Percentiles rank a stretch among this genome's conserved stretches.
phyloP scores from a whole-genome alignment of 2,888 invertebrate genomes.

The Cheilosia vulpina region DNA sequence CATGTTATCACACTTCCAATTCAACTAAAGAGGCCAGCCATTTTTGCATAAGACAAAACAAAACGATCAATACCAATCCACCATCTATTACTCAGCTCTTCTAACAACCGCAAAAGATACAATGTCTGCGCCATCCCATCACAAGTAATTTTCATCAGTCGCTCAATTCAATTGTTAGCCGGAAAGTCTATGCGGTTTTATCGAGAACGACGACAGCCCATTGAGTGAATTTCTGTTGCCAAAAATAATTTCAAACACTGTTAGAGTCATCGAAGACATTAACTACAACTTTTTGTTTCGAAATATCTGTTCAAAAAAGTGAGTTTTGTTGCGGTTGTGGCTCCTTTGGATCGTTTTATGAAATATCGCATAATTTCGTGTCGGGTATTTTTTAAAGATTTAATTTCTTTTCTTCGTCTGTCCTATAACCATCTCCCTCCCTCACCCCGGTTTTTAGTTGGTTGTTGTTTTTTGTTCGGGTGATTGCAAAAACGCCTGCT shows the following conservation, averaged over 20 bases:
- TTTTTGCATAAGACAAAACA: conserved; percentile 9
- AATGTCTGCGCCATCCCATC: conserved; percentile 11
- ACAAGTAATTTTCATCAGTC: conserved; percentile 51
- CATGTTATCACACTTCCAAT: conserved; percentile 66
- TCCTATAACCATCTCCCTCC: conserved; percentile 33
- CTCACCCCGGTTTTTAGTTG: conserved; percentile 13
- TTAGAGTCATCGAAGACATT: conserved; percentile 13
- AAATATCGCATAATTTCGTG: background rate
- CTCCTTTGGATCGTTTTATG: background rate
- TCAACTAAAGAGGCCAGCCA: conserved; percentile 48
- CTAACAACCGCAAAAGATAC: conserved; percentile 29
- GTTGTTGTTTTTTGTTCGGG: conserved; percentile 39
- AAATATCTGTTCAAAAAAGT: conserved; percentile 28
- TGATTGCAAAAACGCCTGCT: conserved; percentile 70
- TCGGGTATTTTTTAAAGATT: conserved; percentile 10
- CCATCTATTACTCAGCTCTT: conserved; percentile 17
- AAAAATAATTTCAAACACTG: conserved; percentile 17
- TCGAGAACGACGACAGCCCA: conserved; percentile 41
- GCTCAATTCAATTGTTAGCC: conserved; percentile 58
- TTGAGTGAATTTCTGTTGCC: conserved; percentile 36
- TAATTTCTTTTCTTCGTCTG: conserved; percentile 15
- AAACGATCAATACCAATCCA: conserved; percentile 49
- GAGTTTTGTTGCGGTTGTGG: background rate
- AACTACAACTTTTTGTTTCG: conserved; percentile 2
- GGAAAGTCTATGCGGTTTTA: conserved; percentile 55